phyloP scores from a whole-genome alignment of 2,797 vertebrate species.

The Microcaecilia unicolor region DNA sequence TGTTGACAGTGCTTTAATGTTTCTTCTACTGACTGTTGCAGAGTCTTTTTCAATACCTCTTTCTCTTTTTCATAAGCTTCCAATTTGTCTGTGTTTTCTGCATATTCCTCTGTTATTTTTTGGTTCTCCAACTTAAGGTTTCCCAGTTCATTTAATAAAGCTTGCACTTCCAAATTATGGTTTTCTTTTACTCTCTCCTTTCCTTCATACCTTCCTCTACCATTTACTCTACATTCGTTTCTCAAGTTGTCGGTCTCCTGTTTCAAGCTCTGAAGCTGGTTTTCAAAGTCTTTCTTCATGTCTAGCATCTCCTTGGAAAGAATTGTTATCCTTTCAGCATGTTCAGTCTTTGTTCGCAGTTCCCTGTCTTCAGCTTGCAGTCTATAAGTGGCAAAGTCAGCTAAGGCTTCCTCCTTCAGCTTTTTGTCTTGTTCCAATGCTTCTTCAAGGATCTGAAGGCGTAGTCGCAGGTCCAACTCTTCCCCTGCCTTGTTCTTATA shows the following conservation, averaged over 20 bases:
- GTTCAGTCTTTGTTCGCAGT: slow-evolving; percentile 48
- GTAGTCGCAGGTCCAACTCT: slow-evolving; percentile 64
- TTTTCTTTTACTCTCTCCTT: slow-evolving; percentile 41
- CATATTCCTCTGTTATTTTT: slow-evolving; percentile 32
- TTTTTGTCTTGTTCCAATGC: slow-evolving; percentile 74
- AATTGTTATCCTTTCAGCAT: slow-evolving; percentile 18
- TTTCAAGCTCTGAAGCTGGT: slow-evolving; percentile 43
- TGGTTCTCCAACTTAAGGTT: slow-evolving; percentile 46
- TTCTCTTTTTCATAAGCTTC: slow-evolving; percentile 56
- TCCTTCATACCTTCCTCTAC: slow-evolving; percentile 39
- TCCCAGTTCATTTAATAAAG: slow-evolving; percentile 50
- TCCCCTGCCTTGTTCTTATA: slow-evolving; percentile 34
- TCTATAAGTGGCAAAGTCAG: slow-evolving; percentile 43
- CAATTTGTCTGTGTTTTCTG: slow-evolving; percentile 47
- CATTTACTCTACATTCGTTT: slow-evolving; percentile 43
- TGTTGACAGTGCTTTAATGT: slow-evolving; percentile 71
- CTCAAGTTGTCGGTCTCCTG: slow-evolving; percentile 47
- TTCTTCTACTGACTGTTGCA: slow-evolving; percentile 65
- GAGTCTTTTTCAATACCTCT: slow-evolving; percentile 53
- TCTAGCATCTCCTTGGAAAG: slow-evolving; percentile 42
- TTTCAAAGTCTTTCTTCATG: slow-evolving; percentile 60
- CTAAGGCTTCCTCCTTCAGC: slow-evolving; percentile 64
- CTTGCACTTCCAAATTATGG: slow-evolving; percentile 26
- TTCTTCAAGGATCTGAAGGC: slow-evolving; percentile 72
- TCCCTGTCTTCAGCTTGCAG: slow-evolving; percentile 62